phyloP scores from a whole-genome alignment of 53 echinoderm and acorn worm species.

The Mesocentrotus franciscanus region DNA sequence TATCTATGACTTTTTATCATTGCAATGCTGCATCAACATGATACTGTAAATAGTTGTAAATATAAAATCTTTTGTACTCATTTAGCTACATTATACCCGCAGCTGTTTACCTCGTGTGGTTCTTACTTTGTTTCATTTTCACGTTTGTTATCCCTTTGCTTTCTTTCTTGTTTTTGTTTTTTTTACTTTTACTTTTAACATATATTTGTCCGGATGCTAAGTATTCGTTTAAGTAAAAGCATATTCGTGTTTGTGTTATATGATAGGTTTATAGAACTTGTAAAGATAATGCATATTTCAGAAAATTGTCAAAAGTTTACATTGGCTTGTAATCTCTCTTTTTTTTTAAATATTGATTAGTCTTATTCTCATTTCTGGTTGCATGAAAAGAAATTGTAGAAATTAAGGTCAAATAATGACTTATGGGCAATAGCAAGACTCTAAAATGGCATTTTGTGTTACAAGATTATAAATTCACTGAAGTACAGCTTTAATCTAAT shows the following conservation, averaged over 20 bases:
- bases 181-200: background rate
- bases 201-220: background rate
- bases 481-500: background rate
- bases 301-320: background rate
- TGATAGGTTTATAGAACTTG: conserved; percentile 4
- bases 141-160: background rate
- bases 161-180: background rate
- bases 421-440: background rate
- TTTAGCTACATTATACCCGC: conserved; percentile 19
- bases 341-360: background rate
- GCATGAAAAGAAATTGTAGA: background rate
- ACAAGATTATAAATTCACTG: background rate
- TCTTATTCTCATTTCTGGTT: background rate
- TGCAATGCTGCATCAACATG: conserved; percentile 13
- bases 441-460: background rate
- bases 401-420: background rate
- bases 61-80: conserved; percentile 47
- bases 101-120: conserved; percentile 18
- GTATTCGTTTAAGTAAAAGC: background rate
- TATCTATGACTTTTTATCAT: background rate
- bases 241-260: background rate
- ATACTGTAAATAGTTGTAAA: conserved; percentile 32
- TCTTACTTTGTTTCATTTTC: background rate
- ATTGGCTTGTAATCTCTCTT: background rate
- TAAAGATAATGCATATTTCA: conserved; percentile 30